Base-by-base conservation (phyloP, 2,113 vertebrate species). In the Okapia johnstoni region DNA sequence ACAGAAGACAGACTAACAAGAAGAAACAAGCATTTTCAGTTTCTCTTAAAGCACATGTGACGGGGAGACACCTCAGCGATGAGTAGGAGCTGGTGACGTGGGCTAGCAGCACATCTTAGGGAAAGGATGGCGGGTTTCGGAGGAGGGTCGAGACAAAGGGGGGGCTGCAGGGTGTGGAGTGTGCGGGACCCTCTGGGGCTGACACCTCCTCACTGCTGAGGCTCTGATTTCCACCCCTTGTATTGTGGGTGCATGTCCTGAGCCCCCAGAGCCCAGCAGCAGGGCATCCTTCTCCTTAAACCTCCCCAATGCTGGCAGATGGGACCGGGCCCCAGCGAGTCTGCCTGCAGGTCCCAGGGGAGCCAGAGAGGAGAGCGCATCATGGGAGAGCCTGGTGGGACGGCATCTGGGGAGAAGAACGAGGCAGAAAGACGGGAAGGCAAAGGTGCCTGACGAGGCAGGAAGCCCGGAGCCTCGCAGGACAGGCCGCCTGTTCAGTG, bases 141-240 rank as follows among this genome's bases (percentile, higher is more conserved):
- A 52, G 73, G 21, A 40, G 52, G 7, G 2, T 6, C 13, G 7
- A 17, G 33, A 25, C 19, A 0, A 25, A 7, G 61, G 50, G 21
- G 4, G 17, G 79, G 46, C 77, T 6, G 17, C 5, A 1, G 15
- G 40, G 25, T 0, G 25, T 0, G 4, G 76, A 4, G 17, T 2
- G 2, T 33, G 52, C 13, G 4, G 25, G 58, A 6, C 23, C 17
- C 48, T 4, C 46, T 12, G 77, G 40, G 46, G 9, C 77, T 17
- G 28, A 48, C 2, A 1, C 48, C 48, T 6, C 46, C 16, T 23
- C 30, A 0, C 48, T 52, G 58, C 58, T 15, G 10, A 11, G 11
- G 16, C 57, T 80, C 46, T 3, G 4, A 11, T 1, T 7, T 9
- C 28, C 30, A 3, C 79, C 10, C 0, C 48, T 17, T 52, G 30